Evolutionary conservation across 2,888 invertebrate species (phyloP), one percentile per base, ranked within the genome.

Genomic region (Altica lythri): DNA sequence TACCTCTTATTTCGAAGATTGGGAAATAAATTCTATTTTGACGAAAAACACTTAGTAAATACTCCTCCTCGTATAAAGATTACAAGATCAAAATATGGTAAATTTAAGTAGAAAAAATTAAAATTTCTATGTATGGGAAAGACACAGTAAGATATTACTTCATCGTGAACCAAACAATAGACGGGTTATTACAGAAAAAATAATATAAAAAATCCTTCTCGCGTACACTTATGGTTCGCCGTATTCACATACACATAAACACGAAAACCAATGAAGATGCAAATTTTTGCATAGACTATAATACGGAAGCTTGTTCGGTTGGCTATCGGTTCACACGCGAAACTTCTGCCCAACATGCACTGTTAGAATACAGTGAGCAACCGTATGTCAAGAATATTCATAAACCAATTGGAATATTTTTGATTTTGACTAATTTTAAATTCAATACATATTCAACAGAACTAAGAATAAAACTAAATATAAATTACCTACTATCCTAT

Each of bases 251-350:
- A 44, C 38, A 46, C 45, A 50, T 45, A 55, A 40, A 50, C 55
- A 55, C 50, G 50, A 50, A 55, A 45, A 40, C 45, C 54, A 49
- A 44, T 57, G 51, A 52, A 55, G 49, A 59, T 53, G 56, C 48
- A 49, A 52, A 59, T 59, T 59, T 59, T 59, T 54, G 47, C 50
- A 48, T 42, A 45, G 22, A 53, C 40, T 22, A 37, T 40, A 32
- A 53, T 55, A 55, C 55, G 50, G 50, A 46, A 50, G 49, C 50
- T 47, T 37, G 40, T 40, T 40, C 22, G 22, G 40, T 25, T 30
- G 32, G 22, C 42, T 29, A 34, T 45, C 29, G 55, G 45, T 55
- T 55, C 55, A 55, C 55, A 55, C 55, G 55, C 46, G 44, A 55
- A 55, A 50, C 34, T 40, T 9, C 17, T 40, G 34, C 16, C n/a